Percentiles rank a stretch among this genome's conserved stretches.
Conservation (phyloP, 2,888 invertebrate genomes). For the Yponomeuta malinellus region DNA sequence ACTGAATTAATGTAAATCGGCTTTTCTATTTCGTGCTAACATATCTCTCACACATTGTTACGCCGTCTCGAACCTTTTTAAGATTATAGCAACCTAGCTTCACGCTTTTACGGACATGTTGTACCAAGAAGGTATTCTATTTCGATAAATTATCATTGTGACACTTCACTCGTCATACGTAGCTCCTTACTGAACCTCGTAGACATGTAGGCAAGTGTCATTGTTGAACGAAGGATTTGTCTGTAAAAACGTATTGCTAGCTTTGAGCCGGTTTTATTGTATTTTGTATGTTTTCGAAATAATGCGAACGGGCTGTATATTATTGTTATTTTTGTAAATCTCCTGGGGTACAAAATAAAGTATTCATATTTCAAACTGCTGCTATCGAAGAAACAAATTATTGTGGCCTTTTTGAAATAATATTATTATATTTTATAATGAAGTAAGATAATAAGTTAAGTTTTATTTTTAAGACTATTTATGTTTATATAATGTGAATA, state of each 20-base stretch:
- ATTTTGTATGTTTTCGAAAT: no score
- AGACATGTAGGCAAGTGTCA: no score
- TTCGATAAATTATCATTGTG: no score
- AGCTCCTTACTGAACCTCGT: no score
- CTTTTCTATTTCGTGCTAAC: background rate
- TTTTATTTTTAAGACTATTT: conserved; percentile 21
- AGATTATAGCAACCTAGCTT: background rate
- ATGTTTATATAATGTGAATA: conserved; percentile 16
- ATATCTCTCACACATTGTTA: background rate
- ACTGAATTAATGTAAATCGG: background rate
- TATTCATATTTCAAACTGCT: background rate
- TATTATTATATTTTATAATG: background rate
- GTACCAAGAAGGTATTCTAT: no score
- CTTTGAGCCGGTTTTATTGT: no score
- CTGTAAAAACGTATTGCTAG: no score
- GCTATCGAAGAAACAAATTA: background rate
- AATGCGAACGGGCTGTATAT: background rate
- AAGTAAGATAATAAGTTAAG: conserved; percentile 18
- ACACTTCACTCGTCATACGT: no score
- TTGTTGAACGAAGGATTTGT: no score
- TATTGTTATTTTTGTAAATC: background rate
- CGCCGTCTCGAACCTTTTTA: background rate
- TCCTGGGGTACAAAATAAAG: conserved; percentile 2
- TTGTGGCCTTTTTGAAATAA: background rate
- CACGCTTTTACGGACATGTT: no score